Evolutionary conservation across 2,888 invertebrate species (phyloP), one percentile per base, ranked within the genome.

Genomic region (Kryphioiulus occultus): DNA sequence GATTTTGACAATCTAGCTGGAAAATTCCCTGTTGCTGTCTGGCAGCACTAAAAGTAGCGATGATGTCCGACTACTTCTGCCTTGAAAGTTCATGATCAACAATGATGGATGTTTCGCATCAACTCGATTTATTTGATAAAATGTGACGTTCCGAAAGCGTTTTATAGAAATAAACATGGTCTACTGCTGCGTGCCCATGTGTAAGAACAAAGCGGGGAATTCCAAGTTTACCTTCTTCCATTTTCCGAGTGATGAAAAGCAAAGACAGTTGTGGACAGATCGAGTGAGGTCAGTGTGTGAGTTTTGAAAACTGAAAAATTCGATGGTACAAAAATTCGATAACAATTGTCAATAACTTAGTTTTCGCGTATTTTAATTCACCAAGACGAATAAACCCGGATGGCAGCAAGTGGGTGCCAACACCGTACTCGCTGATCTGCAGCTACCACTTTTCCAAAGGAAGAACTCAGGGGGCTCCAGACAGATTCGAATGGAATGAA

Each of bases 111-210:
- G 4, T 26, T 10, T 9, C 26, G n/a, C n/a, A 22, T 0, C 5
- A 30, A 12, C 10, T 78, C 15, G 78, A 78, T 78, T 78, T 78
- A 15, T n/a, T n/a, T n/a, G n/a, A n/a, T 78, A 15, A 30, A 26
- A 78, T 78, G 22, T 30, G 30, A 15, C 15, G 26, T 30, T 78
- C 15, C 22, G 15, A 68, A 30, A 30, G 4, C 26, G 78, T 12
- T 4, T n/a, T 22, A 7, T 7, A 26, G 68, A 15, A 78, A 2
- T 9, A 30, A 78, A 78, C 30, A 78, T 78, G 78, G 78, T 78
- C 12, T 78, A 78, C 26, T 78, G 78, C 78, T 78, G 78, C 26
- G 78, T 78, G 15, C 78, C 78, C 78, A 78, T 78, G 78, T 78
- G 78, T 10, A 78, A 30, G 78, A 78, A 78, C 78, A 78, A 78